Evolutionary conservation across 2,888 invertebrate genomes (phyloP), one percentile per base, ranked within the genome.

Genomic region (Drosophila formosana): DNA sequence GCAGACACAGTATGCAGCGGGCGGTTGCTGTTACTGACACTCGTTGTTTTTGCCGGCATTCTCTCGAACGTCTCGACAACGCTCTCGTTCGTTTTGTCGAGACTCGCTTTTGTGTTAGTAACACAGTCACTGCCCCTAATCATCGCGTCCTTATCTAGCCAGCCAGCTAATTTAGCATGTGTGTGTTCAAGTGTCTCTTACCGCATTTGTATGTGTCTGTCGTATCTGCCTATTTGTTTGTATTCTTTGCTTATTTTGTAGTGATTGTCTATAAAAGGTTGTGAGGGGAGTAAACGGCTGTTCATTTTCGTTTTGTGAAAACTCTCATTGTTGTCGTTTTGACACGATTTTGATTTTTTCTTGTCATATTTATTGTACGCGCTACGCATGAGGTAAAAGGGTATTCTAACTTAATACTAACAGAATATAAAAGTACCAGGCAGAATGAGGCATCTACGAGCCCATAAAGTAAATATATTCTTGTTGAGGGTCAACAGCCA

Each of bases 61-160:
- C 65, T 67, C 46, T 58, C 58, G 51, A 57, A 46, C 56, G 57
- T 32, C 72, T 58, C 26, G 28, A 50, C 55, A 69, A 77, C 73
- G 68, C 61, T 82, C 69, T 74, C 75, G 66, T 72, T 88, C 69
- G 68, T 75, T 87, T 78, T 39, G 37, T n/a, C 37, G 37, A 37
- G 62, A 71, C 70, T 89, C 74, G 85, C 86, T 85, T 78, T 89
- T 89, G 88, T 88, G 72, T 67, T 45, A 56, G 50, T 41, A 41
- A 18, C 39, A 18, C 11, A 37, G 67, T 55, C 41, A 58, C 71
- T 64, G 77, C 52, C 72, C 66, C 89, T 85, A 85, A 85, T 85
- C 84, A 85, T 82, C 78, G 88, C 77, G 72, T 75, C 86, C 84
- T 85, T 85, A 85, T 85, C 84, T 88, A 82, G 82, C 57, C 72